Evolutionary conservation across 2,797 vertebrate species (phyloP).

Genomic region (Rhodeus uyekii): DNA sequence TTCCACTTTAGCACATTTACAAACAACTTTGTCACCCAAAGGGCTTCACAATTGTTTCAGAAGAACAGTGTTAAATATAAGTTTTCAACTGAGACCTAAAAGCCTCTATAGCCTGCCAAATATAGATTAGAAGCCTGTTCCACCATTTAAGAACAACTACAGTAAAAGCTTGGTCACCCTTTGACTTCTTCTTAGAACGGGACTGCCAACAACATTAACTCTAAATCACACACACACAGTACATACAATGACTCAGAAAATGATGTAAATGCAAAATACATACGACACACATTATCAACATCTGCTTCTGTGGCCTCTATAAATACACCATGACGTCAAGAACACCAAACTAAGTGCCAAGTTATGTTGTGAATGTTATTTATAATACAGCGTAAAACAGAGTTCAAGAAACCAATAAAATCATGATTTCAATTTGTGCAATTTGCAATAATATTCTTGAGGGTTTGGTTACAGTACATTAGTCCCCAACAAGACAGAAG

Average conservation of each 20-base stretch:
- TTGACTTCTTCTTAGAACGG: neutral
- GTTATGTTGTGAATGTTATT: constrained; percentile 33
- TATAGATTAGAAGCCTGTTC: neutral
- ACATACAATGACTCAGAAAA: neutral
- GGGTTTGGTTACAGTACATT: constrained; percentile 22
- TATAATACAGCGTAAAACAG: neutral
- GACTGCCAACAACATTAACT: neutral
- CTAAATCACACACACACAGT: neutral
- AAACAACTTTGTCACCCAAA: neutral
- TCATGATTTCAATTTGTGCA: neutral
- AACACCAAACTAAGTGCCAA: neutral
- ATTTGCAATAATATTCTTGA: neutral
- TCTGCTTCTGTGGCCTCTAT: constrained; percentile 22
- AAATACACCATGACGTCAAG: constrained; percentile 33
- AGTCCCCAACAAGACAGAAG: constrained; percentile 51
- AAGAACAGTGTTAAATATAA: neutral
- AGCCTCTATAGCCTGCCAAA: neutral
- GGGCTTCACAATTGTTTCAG: neutral
- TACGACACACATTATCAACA: constrained; percentile 11
- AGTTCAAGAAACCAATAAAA: neutral
- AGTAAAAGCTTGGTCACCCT: neutral
- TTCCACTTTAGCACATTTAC: neutral
- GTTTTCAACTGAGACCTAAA: neutral
- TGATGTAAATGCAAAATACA: neutral
- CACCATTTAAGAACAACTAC: neutral